Evolutionary conservation across 2,797 vertebrate genomes (phyloP), one percentile per base, ranked within the genome.

Genomic region (Perodicticus potto): DNA sequence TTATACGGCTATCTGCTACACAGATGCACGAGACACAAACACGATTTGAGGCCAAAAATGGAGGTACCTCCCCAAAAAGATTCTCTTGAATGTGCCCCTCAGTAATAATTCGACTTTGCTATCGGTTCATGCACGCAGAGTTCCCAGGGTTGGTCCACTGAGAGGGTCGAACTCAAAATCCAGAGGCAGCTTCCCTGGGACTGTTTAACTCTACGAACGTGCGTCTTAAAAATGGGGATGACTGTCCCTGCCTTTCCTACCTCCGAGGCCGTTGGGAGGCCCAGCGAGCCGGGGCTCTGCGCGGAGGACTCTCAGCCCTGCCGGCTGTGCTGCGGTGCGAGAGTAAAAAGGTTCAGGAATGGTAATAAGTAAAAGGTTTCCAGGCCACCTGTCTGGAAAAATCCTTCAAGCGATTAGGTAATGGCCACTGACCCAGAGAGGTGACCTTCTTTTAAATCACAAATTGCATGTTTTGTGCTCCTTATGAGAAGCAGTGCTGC

Each of bases 361-460:
- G 43, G 4, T 43, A 69, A 8, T 73, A 85, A 59, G 55, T 37
- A 61, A 93, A 85, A 94, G 11, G 23, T 65, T 94, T 90, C 29
- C 63, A 92, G 53, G 27, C 29, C 40, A 77, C 29, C 53, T 73
- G 49, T 40, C 34, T 95, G 63, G 85, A 82, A 92, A 85, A 72
- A 61, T 43, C 23, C 53, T 95, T 91, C 22, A 59, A 86, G 43
- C 77, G 45, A n/a, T 94, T 89, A 34, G 29, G 45, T 69, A 88
- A 93, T 25, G 91, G 45, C 74, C 37, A 27, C 43, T 76, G 53
- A 65, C 43, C 92, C 1, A 0, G 34, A 92, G 55, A 73, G 29
- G 22, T 27, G 34, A 82, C 16, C 59, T 95, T 89, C 55, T 85
- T 85, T 84, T 67, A 92, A 88, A 37, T 65, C 23, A 34, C 1